Evolutionary conservation across 2,797 vertebrate genomes (phyloP).

Genomic region (Helostoma temminkii): DNA sequence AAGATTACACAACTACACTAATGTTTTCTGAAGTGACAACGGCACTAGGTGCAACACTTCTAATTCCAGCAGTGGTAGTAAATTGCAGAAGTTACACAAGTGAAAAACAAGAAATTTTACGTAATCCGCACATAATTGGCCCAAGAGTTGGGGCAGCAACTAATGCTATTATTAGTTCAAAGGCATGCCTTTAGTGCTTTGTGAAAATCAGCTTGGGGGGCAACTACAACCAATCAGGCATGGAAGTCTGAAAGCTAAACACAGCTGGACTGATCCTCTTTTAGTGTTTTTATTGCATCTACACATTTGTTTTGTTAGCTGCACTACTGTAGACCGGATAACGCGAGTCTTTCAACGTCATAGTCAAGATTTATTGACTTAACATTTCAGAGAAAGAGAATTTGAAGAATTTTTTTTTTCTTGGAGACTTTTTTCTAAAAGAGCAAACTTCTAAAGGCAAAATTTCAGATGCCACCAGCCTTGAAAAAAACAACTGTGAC

Average conservation of each 20-base stretch:
- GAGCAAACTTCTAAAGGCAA: background rate
- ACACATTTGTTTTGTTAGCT: background rate
- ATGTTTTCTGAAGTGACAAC: background rate
- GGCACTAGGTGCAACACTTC: background rate
- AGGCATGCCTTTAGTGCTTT: slow-evolving; percentile 12
- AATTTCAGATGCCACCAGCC: background rate
- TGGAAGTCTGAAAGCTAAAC: background rate
- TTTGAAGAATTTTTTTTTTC: background rate
- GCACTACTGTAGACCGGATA: background rate
- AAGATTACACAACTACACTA: background rate
- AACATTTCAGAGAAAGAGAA: background rate
- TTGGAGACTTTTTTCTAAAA: background rate
- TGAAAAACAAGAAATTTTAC: background rate
- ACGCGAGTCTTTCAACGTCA: background rate
- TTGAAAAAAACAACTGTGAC: slow-evolving; percentile 17
- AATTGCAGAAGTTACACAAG: background rate
- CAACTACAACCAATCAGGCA: background rate
- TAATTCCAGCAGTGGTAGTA: background rate
- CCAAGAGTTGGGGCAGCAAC: background rate
- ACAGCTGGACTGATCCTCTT: background rate
- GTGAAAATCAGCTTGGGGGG: slow-evolving; percentile 1
- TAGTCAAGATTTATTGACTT: background rate
- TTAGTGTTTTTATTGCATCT: background rate
- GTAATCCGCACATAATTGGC: background rate
- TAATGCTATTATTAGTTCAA: slow-evolving; percentile 20